Conservation (phyloP, 1,140 invertebrate species). For the Camponotus floridanus region DNA sequence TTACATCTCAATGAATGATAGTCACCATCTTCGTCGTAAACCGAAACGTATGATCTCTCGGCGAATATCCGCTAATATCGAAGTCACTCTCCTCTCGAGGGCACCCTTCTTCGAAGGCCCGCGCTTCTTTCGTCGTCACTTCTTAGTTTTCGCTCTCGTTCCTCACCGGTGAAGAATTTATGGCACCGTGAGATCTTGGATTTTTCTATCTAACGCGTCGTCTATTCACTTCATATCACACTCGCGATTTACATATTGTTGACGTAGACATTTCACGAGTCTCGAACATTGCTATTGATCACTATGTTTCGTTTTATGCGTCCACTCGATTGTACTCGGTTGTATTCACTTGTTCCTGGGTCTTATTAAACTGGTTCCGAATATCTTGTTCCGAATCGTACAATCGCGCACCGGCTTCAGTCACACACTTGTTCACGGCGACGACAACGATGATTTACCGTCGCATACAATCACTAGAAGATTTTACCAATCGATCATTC, state of each 20-base stretch:
- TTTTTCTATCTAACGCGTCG: not conserved
- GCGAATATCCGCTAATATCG: conserved; percentile 23
- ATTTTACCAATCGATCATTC: not conserved
- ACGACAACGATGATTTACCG: conserved; percentile 23
- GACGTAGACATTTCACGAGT: not conserved
- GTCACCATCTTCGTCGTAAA: conserved; percentile 77
- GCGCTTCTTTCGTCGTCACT: not conserved
- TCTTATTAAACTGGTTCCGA: not conserved
- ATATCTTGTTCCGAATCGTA: not conserved
- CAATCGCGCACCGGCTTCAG: conserved; percentile 36
- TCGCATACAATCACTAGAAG: conserved; percentile 30
- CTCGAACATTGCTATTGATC: conserved; percentile 23
- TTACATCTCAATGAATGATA: conserved; percentile 84
- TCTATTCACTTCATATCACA: conserved; percentile 34
- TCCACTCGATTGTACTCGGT: not conserved
- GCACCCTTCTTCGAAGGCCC: conserved; percentile 29
- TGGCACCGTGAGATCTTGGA: not conserved
- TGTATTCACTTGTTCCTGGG: no score
- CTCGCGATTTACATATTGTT: conserved; percentile 44
- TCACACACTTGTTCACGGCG: conserved; percentile 45
- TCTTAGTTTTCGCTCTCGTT: not conserved
- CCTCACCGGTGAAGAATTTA: not conserved
- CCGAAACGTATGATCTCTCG: conserved; percentile 57
- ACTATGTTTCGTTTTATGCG: not conserved
- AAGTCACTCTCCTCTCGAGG: not conserved